Base-by-base conservation (phyloP, 2,797 vertebrate genomes). In the Petrocephalus sullivani region DNA sequence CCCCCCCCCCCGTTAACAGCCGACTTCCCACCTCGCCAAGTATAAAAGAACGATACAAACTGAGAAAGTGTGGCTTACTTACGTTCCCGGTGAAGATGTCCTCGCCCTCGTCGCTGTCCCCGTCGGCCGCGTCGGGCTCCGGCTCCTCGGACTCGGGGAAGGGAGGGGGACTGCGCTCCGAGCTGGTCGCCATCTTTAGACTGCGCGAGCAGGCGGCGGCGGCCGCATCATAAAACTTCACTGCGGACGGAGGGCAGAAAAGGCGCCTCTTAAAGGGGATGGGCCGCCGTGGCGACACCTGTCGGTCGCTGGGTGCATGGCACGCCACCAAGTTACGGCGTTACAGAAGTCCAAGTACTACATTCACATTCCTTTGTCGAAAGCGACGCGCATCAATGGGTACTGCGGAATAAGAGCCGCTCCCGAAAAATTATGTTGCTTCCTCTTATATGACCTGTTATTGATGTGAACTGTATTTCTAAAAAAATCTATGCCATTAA, bases 81-180 rank as follows among this genome's bases (percentile, higher is more conserved):
- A 96, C 95, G 46, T 92, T 94, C 33, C 57, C 92, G 2, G 94
- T 91, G 67, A 96, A 96, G 21, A 96, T 95, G 90, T 96, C 95
- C 87, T 94, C 95, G 88, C 95, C 95, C 28, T 96, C 95, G 88
- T 96, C 95, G 89, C 95, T 95, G 91, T 95, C 94, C 56, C 91
- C 94, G 41, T 94, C 94, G 89, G 91, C 92, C 91, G 93, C 91
- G 87, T 93, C 93, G 16, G 89, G 5, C 51, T 89, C 89, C 2
- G 92, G 90, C 64, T 93, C 93, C 88, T 95, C 95, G 9, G 92
- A 8, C 12, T 92, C 90, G 5, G 93, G 92, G 91, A 96, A 94
- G 90, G 95, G 95, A 93, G 95, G 95, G 86, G 94, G 95, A 90
- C 90, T 95, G 84, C 94, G 94, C 90, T 94, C 93, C 23, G 95